Percentiles rank a stretch among this genome's conserved stretches.
These are phyloP conservation scores for Charadrius vociferus DNA, from an alignment of 2,113 vertebrate species.

Conservation along the genomic window DNA sequence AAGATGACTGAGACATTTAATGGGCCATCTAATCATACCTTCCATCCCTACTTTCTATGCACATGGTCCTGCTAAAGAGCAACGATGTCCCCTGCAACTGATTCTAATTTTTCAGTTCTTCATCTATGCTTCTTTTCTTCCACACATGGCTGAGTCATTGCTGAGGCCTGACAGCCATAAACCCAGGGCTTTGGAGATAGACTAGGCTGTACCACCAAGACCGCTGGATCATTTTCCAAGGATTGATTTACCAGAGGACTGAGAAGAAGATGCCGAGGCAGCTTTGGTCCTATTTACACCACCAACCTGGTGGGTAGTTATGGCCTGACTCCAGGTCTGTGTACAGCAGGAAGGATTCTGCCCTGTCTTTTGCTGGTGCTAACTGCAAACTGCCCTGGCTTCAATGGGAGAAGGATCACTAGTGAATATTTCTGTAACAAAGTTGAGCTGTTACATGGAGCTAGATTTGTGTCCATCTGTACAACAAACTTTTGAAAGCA, in stretches of 20 bases:
- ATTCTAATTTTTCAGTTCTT: neutral
- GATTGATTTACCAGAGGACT: neutral
- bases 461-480: neutral
- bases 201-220: neutral
- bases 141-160: neutral
- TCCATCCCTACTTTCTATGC: neutral
- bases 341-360: neutral
- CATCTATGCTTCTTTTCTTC: neutral
- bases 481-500: neutral
- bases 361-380: neutral
- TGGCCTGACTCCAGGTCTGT: neutral
- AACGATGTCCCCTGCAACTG: neutral
- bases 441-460: rapidly evolving
- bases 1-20: neutral
- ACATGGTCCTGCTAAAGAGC: neutral
- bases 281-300: neutral
- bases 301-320: neutral
- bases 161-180: neutral
- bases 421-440: neutral
- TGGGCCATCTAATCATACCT: neutral
- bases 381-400: neutral
- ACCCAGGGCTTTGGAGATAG: neutral
- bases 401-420: neutral
- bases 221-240: neutral
- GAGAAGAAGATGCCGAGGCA: neutral